phyloP scores from a whole-genome alignment of 2,797 vertebrate species.

The Onychomys leucogaster region DNA sequence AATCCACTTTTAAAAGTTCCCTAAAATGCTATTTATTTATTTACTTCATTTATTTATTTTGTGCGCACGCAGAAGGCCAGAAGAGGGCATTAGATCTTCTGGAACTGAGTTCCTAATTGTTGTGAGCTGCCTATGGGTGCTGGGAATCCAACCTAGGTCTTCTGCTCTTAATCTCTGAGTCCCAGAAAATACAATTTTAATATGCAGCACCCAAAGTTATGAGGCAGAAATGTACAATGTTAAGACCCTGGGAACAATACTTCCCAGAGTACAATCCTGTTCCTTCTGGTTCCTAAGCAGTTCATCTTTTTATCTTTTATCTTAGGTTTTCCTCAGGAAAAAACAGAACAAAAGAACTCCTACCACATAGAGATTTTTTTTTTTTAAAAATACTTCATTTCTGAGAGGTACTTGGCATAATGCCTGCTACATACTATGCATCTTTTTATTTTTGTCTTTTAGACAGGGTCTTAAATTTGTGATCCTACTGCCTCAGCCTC shows the following conservation, averaged over 20 bases:
- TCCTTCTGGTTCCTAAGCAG: not conserved
- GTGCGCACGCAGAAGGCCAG: not conserved
- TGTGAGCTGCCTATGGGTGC: not conserved
- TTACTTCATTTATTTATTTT: not conserved
- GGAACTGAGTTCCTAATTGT: not conserved
- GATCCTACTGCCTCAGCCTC: not conserved
- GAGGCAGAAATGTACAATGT: not conserved
- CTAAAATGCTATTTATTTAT: too few species aligned
- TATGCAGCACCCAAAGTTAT: not conserved
- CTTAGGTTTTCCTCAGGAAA: slow-evolving; percentile 52
- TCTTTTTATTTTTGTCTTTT: not conserved
- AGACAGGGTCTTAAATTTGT: not conserved
- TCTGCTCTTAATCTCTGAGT: not conserved
- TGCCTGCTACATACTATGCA: not conserved
- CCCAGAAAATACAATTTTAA: slow-evolving; percentile 37
- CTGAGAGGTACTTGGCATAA: slow-evolving; percentile 38
- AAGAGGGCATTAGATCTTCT: not conserved
- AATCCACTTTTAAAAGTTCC: not conserved
- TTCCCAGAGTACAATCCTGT: not conserved
- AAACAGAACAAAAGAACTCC: not conserved
- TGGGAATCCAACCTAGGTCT: not conserved
- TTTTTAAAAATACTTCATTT: slow-evolving; percentile 27
- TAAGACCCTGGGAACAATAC: slow-evolving; percentile 24
- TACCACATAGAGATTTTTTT: not conserved
- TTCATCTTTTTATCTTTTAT: slow-evolving; percentile 47